Conservation (phyloP, 2,888 invertebrate species). For the Acrobasis suavella region DNA sequence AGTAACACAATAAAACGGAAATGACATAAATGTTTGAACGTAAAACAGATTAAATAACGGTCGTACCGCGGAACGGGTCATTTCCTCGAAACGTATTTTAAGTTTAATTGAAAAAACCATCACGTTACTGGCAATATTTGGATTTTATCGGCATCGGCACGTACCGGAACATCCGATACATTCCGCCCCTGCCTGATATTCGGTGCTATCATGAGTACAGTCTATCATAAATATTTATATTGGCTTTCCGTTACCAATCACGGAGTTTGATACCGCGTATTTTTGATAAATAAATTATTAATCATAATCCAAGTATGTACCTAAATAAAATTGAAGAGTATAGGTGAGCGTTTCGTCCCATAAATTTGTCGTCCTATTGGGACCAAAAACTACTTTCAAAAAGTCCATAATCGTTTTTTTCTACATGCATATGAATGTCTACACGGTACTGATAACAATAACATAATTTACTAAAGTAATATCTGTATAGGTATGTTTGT, state of each 20-base stretch:
- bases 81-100: constrained; percentile 30
- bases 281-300: too few relatives aligned
- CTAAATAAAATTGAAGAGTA: too few relatives aligned
- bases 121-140: constrained; percentile 30
- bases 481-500: too few relatives aligned
- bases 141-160: constrained; percentile 35
- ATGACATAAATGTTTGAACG: constrained; percentile 8
- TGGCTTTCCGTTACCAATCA: constrained; percentile 10
- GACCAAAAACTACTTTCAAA: too few relatives aligned
- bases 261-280: neutral
- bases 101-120: constrained; percentile 35
- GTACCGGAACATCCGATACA: constrained; percentile 33
- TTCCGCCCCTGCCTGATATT: constrained; percentile 28
- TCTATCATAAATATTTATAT: constrained; percentile 20
- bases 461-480: too few relatives aligned
- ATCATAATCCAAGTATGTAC: too few relatives aligned
- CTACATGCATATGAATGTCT: too few relatives aligned
- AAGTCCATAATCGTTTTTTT: too few relatives aligned
- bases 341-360: too few relatives aligned
- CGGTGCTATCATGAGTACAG: constrained; percentile 22
- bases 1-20: constrained; percentile 4
- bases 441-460: too few relatives aligned
- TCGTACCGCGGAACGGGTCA: constrained; percentile 20
- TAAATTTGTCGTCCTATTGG: too few relatives aligned
- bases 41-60: constrained; percentile 25